Base-by-base conservation (phyloP, 2,113 vertebrate genomes). In the Ochotona princeps region DNA sequence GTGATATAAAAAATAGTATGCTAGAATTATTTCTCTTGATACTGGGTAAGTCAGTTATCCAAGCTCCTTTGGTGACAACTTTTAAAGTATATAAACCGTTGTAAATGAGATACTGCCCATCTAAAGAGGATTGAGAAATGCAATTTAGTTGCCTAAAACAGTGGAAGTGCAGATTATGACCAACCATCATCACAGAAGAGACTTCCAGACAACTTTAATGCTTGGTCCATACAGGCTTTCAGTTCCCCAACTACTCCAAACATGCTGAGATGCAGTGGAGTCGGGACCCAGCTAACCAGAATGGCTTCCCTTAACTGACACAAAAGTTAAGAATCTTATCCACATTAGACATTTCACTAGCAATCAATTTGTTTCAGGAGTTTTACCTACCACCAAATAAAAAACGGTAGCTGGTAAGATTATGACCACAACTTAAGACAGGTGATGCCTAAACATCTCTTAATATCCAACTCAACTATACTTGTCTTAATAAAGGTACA, bases 1-100 rank as follows among this genome's bases (percentile, higher is more conserved):
- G 44, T 74, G 10, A 44, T 66, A 78, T 23, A 94, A 67, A 91
- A 47, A 95, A 57, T 74, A 78, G 66, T 79, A 61, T 60, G 26
- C 13, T 66, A 25, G 18, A 75, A 88, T 93, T 21, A 44, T 69
- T 87, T 76, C 30, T 26, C 20, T 35, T 10, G 9, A 90, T 38
- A 18, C 25, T 60, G n/a, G 26, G 69, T 35, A 88, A 75, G 61
- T 75, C 57, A 80, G 13, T 93, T 69, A 90, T 5, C 80, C 3
- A 17, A 72, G 70, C 14, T 69, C 28, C 35, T 88, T 65, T 90
- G 32, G n/a, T 87, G 54, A 9, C 30, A 49, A 67, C 4, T 73
- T 89, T 65, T 60, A 66, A 83, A 84, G 35, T 21, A 92, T 38
- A 73, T 10, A 65, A 51, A 75, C 38, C 60, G 60, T 5, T 28